These are phyloP conservation scores for Lineus longissimus DNA, from an alignment of 1,140 invertebrate species.

Conservation along the genomic window DNA sequence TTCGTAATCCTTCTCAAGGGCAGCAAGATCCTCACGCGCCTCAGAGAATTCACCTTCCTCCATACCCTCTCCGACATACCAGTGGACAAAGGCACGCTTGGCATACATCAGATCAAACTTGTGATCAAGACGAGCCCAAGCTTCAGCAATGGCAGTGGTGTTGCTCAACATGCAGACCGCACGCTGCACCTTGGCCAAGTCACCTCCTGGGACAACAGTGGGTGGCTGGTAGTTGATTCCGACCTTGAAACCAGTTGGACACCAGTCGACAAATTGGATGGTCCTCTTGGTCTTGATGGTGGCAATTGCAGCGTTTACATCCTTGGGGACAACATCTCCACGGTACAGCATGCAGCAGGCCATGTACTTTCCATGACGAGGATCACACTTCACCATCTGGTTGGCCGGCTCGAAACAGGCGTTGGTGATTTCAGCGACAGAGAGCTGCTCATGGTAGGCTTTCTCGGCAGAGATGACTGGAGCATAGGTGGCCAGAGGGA, in stretches of 20 bases:
- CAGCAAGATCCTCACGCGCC: slow-evolving; percentile 77
- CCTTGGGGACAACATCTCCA: slow-evolving; percentile 65
- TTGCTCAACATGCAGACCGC: slow-evolving; percentile 75
- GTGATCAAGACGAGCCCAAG: slow-evolving; percentile 64
- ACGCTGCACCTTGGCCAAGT: slow-evolving; percentile 62
- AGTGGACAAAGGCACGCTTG: slow-evolving; percentile 57
- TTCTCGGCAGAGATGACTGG: slow-evolving; percentile 20
- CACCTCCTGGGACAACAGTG: slow-evolving; percentile 64
- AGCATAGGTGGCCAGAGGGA: slow-evolving; percentile 15
- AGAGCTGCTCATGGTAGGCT: slow-evolving; percentile 56
- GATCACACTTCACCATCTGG: slow-evolving; percentile 67
- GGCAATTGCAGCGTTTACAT: slow-evolving; percentile 80
- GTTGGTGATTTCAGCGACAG: slow-evolving; percentile 57
- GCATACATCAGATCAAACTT: slow-evolving; percentile 81
- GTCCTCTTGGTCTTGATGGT: slow-evolving; percentile 78
- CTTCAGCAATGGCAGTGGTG: slow-evolving; percentile 76
- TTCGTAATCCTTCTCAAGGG: slow-evolving; percentile 79
- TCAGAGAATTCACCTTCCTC: slow-evolving; percentile 62
- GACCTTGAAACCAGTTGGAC: slow-evolving; percentile 69
- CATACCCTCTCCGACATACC: slow-evolving; percentile 62
- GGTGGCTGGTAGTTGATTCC: slow-evolving; percentile 45
- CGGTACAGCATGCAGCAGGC: slow-evolving; percentile 56
- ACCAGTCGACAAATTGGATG: slow-evolving; percentile 80
- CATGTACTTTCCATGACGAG: slow-evolving; percentile 84
- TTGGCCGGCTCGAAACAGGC: slow-evolving; percentile 65